Percentiles rank a stretch among this genome's conserved stretches.
These are phyloP conservation scores for Sakesphorus luctuosus DNA, from an alignment of 2,113 vertebrate genomes.

Conservation along the genomic window DNA sequence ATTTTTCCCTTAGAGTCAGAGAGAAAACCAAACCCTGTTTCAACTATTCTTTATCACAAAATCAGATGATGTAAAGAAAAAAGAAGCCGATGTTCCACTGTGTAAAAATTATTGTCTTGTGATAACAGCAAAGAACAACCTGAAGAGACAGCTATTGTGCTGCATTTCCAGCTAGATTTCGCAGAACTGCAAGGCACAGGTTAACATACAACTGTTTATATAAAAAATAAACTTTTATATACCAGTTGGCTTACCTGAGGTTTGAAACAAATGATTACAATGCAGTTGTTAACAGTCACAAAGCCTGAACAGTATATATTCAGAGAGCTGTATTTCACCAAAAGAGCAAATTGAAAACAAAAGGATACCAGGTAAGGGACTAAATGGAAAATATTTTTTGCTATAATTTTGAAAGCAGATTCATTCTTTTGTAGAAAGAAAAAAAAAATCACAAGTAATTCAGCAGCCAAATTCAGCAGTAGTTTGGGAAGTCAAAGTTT, in stretches of 20 bases:
- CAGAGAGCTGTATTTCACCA: background rate
- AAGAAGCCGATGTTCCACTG: background rate
- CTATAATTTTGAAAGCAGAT: background rate
- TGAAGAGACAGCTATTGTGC: background rate
- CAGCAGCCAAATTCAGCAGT: background rate
- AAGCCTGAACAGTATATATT: background rate
- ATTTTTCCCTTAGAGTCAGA: background rate
- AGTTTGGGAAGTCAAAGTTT: background rate
- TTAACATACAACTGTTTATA: background rate
- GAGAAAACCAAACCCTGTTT: background rate
- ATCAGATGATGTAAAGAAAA: background rate
- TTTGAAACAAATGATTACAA: background rate
- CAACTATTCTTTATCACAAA: background rate
- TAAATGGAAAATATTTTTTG: background rate
- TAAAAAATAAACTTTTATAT: background rate
- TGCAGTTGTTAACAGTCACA: background rate
- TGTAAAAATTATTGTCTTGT: background rate
- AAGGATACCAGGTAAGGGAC: background rate
- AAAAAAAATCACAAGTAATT: background rate
- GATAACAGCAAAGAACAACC: background rate
- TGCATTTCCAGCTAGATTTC: background rate
- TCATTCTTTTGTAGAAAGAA: background rate
- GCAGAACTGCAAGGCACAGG: background rate
- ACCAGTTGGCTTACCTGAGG: background rate
- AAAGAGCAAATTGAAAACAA: background rate